Conservation (phyloP, 2,888 invertebrate species). For the Druceiella hillmani region DNA sequence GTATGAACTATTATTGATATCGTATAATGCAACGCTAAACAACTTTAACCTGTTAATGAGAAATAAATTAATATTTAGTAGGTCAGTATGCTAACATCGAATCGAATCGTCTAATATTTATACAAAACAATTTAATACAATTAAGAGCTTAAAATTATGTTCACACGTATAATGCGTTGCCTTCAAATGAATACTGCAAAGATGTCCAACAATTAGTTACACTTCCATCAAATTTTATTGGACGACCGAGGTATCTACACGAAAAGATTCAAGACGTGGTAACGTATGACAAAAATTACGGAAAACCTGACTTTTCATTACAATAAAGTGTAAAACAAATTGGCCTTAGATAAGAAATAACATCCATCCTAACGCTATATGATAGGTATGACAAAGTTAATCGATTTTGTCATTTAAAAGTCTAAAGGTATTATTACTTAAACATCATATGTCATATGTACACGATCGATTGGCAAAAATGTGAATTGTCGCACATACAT, state of each 20-base stretch:
- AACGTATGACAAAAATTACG: constrained; percentile 17
- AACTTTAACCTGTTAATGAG: no score
- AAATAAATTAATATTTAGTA: background rate
- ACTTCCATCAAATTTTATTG: constrained; percentile 19
- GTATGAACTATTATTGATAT: no score
- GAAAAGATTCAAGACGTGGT: constrained; percentile 20
- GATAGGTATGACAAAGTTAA: no score
- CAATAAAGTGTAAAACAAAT: no score
- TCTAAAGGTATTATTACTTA: no score
- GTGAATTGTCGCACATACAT: no score
- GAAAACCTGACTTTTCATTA: constrained; percentile 20
- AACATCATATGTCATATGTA: no score
- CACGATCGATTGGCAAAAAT: no score
- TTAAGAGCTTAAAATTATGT: background rate
- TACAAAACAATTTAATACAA: background rate
- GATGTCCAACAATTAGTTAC: constrained; percentile 15
- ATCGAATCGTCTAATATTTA: background rate
- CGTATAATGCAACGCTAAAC: no score
- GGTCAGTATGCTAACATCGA: constrained; percentile 1
- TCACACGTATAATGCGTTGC: background rate
- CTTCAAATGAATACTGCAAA: background rate
- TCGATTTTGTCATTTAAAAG: no score
- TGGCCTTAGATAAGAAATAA: no score
- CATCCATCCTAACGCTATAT: no score
- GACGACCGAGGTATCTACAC: constrained; percentile 19